Base-by-base conservation (phyloP, 2,888 invertebrate genomes). In the Ichneumoninae sp. region DNA sequence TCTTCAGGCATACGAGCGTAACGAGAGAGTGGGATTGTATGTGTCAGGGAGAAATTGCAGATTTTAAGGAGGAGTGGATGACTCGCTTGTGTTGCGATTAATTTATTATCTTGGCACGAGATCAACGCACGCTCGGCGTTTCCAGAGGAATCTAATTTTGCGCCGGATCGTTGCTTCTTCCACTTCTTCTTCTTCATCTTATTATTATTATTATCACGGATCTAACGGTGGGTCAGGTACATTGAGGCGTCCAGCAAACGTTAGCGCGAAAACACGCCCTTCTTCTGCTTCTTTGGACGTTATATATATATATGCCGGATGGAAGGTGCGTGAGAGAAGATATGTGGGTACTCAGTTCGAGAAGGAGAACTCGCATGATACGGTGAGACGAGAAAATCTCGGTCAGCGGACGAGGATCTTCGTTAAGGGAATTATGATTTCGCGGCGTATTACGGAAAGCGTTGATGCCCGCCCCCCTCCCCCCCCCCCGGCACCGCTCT, bases 401-500 rank as follows among this genome's bases (percentile, higher is more conserved):
- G 84, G 84, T 84, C 80, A 81, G 66, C 19, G 62, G 30, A 77
- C 68, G 52, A 68, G 60, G 50, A 74, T 69, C 69, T 76, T 80
- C 69, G 80, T 69, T 80, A 81, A 81, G 76, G 76, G 65, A 81
- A 76, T 81, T 76, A 74, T 83, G 66, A 76, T 83, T 83, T 83
- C 84, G 80, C 83, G 75, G 78, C 75, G 75, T 68, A 77, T 78
- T 76, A 57, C 72, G 71, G 74, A 83, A 80, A 80, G 47, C 62
- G 60, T 22, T 50, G 47, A 70, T 70, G 76, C 70, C 69, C 52
- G 62, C 57, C 4, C 6, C 36, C 36, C 40, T 2, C 40, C 8
- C 40, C 10, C 40, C 10, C 40, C 3, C 40, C 2, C 8, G 4
- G 13, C 6, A 8, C 3, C 44, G 13, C 44, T 47, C 44, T 16